Evolutionary conservation across 2,888 invertebrate genomes (phyloP).

Genomic region (Polylopha cassiicola): DNA sequence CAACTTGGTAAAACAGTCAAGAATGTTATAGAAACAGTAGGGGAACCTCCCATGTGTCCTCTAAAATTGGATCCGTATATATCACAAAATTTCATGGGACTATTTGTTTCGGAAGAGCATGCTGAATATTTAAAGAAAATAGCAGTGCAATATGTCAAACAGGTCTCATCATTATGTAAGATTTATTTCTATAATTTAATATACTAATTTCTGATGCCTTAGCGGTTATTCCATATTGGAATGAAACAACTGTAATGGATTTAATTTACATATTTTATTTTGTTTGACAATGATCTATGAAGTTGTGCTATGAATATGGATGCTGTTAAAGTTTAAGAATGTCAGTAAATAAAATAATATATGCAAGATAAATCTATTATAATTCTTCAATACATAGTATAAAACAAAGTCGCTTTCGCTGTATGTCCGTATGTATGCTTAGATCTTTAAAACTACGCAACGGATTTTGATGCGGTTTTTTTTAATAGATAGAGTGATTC

Average conservation of each 20-base stretch:
- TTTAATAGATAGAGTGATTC: too few relatives aligned
- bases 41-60: conserved; percentile 80
- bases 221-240: conserved; percentile 1
- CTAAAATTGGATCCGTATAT: conserved; percentile 88
- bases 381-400: too few relatives aligned
- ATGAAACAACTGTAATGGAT: conserved; percentile 1
- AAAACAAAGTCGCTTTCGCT: too few relatives aligned
- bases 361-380: too few relatives aligned
- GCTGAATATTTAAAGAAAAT: conserved; percentile 88
- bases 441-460: too few relatives aligned
- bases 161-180: conserved; percentile 86
- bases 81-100: conserved; percentile 93
- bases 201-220: not conserved
- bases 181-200: conserved; percentile 25
- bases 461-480: too few relatives aligned
- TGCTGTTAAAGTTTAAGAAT: too few relatives aligned
- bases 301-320: too few relatives aligned
- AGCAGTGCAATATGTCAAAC: conserved; percentile 87
- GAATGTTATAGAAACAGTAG: conserved; percentile 83
- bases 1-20: conserved; percentile 84
- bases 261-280: not conserved
- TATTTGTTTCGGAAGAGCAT: conserved; percentile 90
- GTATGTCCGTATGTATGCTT: too few relatives aligned
- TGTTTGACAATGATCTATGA: too few relatives aligned
- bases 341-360: too few relatives aligned